Evolutionary conservation across 1,140 invertebrate species (phyloP).

Genomic region (Goniozus legneri): DNA sequence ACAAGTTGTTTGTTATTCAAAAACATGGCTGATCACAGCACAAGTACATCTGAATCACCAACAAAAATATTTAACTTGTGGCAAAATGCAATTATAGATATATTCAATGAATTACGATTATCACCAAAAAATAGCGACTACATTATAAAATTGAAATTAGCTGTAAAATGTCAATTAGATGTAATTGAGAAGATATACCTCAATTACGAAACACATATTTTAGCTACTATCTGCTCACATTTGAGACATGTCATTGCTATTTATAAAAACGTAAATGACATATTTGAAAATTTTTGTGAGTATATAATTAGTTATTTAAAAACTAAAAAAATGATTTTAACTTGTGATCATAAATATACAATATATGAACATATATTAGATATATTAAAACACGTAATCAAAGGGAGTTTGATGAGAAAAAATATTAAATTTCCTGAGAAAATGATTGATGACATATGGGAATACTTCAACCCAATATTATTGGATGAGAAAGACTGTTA

Average conservation of each 20-base stretch:
- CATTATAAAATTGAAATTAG: conserved; percentile 12
- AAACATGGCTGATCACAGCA: conserved; percentile 11
- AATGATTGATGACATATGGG: conserved; percentile 9
- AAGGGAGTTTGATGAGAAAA: conserved; percentile 9
- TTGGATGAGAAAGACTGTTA: conserved; percentile 19
- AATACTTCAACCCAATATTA: conserved; percentile 12
- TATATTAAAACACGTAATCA: conserved; percentile 15
- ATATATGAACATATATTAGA: conserved; percentile 6
- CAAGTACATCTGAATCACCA: neutral
- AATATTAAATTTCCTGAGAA: neutral
- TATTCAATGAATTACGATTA: conserved; percentile 3
- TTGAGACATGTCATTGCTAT: conserved; percentile 3
- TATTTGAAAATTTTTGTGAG: conserved; percentile 9
- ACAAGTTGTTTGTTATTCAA: conserved; percentile 19
- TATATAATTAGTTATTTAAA: neutral
- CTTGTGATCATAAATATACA: conserved; percentile 1
- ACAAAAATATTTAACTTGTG: conserved; percentile 19
- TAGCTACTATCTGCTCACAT: conserved; percentile 11
- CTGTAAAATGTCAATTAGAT: conserved; percentile 11
- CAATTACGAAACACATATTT: conserved; percentile 11
- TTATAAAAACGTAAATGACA: neutral
- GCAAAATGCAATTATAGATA: conserved; percentile 5
- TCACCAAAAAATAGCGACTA: conserved; percentile 1
- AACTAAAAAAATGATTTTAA: neutral
- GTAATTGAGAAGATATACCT: conserved; percentile 13